A percentile compares a stretch with the other conserved stretches of the same genome.
Evolutionary conservation across 2,113 vertebrate genomes (phyloP).

Genomic region (Dipodomys merriami): DNA sequence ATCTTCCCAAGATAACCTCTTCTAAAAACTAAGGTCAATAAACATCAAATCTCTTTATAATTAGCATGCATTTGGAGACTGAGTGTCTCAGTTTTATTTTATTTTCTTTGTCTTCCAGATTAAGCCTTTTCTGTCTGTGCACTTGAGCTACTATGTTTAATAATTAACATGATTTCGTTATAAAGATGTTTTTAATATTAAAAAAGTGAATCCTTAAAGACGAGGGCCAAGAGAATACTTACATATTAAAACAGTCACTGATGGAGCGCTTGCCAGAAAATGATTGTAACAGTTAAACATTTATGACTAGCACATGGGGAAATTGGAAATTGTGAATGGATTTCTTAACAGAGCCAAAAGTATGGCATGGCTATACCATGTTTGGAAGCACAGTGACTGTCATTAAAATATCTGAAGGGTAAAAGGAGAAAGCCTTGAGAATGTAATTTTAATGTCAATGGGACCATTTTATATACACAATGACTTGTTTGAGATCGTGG

Average conservation of each 20-base stretch:
- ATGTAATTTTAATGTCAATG: background rate
- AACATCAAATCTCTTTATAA: slow-evolving; percentile 24
- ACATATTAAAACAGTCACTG: slow-evolving; percentile 51
- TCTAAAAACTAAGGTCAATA: slow-evolving; percentile 46
- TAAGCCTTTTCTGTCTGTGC: background rate
- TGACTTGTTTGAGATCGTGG: background rate
- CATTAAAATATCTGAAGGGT: background rate
- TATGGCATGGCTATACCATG: background rate
- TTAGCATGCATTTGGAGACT: background rate
- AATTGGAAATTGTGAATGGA: slow-evolving; percentile 44
- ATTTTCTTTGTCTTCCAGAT: slow-evolving; percentile 16
- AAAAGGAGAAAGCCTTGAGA: background rate
- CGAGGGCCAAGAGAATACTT: slow-evolving; percentile 47
- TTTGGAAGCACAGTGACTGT: background rate
- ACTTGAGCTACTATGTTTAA: slow-evolving; percentile 41
- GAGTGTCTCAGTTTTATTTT: slow-evolving; percentile 33
- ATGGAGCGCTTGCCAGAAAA: slow-evolving; percentile 31
- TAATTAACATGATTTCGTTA: slow-evolving; percentile 27
- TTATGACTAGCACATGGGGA: slow-evolving; percentile 4
- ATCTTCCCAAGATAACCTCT: background rate
- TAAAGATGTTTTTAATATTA: slow-evolving; percentile 23
- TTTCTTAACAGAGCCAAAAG: slow-evolving; percentile 48
- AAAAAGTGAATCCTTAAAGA: slow-evolving; percentile 50
- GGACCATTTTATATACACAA: background rate
- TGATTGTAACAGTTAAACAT: slow-evolving; percentile 51